Evolutionary conservation across 2,113 vertebrate species (phyloP).

Genomic region (Dasyprocta punctata): DNA sequence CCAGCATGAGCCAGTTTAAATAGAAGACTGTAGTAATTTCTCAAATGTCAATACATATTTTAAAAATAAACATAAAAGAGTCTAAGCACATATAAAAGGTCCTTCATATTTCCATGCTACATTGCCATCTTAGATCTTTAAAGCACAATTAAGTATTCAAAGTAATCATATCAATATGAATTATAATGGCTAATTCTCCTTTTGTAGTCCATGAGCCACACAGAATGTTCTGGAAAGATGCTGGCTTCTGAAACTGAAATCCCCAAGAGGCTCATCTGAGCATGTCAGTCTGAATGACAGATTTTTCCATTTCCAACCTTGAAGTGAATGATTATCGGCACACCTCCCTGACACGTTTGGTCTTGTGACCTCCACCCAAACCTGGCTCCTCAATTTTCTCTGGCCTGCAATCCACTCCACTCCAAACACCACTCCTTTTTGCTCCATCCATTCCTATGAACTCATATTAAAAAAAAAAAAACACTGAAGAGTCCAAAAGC

Average conservation of each 20-base stretch:
- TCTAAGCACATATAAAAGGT: not conserved
- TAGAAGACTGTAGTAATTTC: not conserved
- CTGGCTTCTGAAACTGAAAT: not conserved
- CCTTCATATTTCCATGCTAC: not conserved
- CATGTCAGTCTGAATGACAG: not conserved
- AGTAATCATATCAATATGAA: not conserved
- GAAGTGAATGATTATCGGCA: not conserved
- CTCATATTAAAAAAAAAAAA: not conserved
- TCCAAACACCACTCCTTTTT: not conserved
- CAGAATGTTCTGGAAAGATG: not conserved
- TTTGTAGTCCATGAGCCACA: not conserved
- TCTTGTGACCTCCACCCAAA: not conserved
- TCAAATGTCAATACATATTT: conserved; percentile 7
- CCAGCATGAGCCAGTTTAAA: not conserved
- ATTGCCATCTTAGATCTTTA: not conserved
- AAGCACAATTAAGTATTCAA: not conserved
- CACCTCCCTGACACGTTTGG: not conserved
- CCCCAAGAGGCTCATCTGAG: not conserved
- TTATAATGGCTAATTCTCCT: not conserved
- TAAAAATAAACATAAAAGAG: not conserved
- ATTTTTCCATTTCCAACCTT: not conserved
- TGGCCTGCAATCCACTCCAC: not conserved
- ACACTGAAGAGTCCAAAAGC: not conserved
- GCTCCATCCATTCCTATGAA: not conserved
- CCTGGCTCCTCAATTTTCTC: not conserved